Percentiles rank a stretch among this genome's conserved stretches.
phyloP scores from a whole-genome alignment of 2,888 invertebrate species.

The Dasysyrphus albostriatus region DNA sequence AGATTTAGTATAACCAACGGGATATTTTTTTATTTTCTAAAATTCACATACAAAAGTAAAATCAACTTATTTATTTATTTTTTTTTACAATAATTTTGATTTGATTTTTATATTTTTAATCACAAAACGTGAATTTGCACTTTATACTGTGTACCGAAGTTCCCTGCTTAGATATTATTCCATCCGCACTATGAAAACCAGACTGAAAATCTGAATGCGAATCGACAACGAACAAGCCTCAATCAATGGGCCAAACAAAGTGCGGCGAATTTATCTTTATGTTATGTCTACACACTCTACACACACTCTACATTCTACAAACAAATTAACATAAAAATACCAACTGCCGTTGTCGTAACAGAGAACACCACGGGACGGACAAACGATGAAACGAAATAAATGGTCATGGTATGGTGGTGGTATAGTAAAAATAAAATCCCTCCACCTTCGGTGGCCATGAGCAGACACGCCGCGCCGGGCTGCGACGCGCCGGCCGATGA shows the following conservation, averaged over 20 bases:
- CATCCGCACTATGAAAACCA: constrained; percentile 73
- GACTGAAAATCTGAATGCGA: constrained; percentile 66
- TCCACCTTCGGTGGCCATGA: constrained; percentile 48
- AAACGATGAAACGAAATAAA: background rate
- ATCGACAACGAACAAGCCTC: constrained; percentile 67
- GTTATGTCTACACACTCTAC: constrained; percentile 17
- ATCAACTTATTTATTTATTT: background rate
- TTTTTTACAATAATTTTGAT: constrained; percentile 2
- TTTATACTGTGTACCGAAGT: constrained; percentile 42
- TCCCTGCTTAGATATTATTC: constrained; percentile 62
- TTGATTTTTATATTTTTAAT: constrained; percentile 23
- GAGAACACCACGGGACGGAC: background rate
- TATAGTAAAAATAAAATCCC: constrained; percentile 57
- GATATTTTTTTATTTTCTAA: background rate
- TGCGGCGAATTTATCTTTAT: constrained; percentile 71
- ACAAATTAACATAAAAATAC: constrained; percentile 21
- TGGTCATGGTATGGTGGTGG: constrained; percentile 4
- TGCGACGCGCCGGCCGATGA: constrained; percentile 8
- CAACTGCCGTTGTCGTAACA: background rate
- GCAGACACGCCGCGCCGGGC: constrained; percentile 43
- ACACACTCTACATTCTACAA: constrained; percentile 26
- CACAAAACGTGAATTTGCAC: constrained; percentile 67
- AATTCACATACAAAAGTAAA: constrained; percentile 19
- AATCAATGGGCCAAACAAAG: constrained; percentile 65
- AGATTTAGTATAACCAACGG: background rate